Base-by-base conservation (phyloP, 2,888 invertebrate species). In the Furcula furcula region DNA sequence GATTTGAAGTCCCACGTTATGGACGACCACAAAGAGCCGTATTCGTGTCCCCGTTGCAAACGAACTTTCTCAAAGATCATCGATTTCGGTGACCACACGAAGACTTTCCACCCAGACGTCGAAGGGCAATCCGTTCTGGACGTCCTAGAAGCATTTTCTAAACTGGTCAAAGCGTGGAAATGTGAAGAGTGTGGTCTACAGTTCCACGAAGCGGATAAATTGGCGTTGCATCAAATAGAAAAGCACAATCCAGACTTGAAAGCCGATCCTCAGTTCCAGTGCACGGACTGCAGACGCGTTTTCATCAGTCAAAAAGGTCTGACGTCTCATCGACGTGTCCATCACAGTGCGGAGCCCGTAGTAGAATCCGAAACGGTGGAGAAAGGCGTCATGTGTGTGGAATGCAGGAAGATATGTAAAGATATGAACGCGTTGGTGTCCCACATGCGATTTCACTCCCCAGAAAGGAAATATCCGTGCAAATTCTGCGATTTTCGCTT, bases 401-500 rank as follows among this genome's bases (percentile, higher is more conserved):
- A 87, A 51, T 88, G 88, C 42, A 53, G 87, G 6, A 87, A 88
- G 40, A 75, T 85, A 9, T 88, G 88, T 36, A 80, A 76, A 37
- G 86, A 87, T 31, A 76, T 71, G 59, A 74, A 57, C 2, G 78
- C 84, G 0, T 51, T 88, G 12, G 64, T 77, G 0, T 85, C 84
- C 0, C 88, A 88, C 12, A 85, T 85, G 84, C 55, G 87, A 0
- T 55, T 82, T 4, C 88, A 88, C 49, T 87, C 86, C 0, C 65
- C 62, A 2, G 84, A 86, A 0, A 58, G 88, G 6, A 84, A 81
- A 23, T 87, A 77, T 46, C 82, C 83, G 0, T 88, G 88, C 43
- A 86, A 86, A 46, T 88, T 74, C 43, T 88, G 88, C 35, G 87
- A 88, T 48, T 88, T 83, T 23, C 71, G 88, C 2, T 88, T 88